Evolutionary conservation across 2,888 invertebrate genomes (phyloP).

Genomic region (Eurytoma adleriae): DNA sequence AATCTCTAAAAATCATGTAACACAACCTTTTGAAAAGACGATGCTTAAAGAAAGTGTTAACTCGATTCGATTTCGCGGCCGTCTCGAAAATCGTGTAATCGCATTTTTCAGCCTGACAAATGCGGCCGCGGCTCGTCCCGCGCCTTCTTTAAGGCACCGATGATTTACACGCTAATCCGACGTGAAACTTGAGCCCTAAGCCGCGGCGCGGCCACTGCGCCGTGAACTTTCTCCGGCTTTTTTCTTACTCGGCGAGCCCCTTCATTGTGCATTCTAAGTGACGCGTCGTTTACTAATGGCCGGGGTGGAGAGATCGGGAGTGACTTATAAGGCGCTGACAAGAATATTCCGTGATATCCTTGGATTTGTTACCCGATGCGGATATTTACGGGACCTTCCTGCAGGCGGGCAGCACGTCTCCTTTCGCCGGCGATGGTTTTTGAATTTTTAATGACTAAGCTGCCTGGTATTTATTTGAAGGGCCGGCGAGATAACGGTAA

Average conservation of each 20-base stretch:
- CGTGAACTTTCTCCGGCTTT: constrained; percentile 60
- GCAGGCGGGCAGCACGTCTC: neutral
- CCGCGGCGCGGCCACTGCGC: constrained; percentile 16
- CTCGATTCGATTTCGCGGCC: neutral
- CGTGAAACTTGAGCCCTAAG: constrained; percentile 54
- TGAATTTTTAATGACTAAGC: neutral
- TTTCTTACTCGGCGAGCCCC: neutral
- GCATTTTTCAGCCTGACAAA: constrained; percentile 20
- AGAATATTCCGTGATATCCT: constrained; percentile 2
- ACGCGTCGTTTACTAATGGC: constrained; percentile 37
- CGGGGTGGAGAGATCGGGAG: neutral
- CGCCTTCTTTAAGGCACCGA: constrained; percentile 8
- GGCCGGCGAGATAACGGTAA: no score
- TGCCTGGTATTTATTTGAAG: neutral
- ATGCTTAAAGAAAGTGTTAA: no score
- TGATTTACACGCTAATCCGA: constrained; percentile 62
- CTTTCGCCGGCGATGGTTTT: neutral
- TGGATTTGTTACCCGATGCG: neutral
- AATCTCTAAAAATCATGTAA: no score
- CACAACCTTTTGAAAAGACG: no score
- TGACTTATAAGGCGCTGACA: constrained; percentile 27
- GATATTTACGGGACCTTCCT: neutral
- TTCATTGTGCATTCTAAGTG: constrained; percentile 41
- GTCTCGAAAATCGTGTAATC: constrained; percentile 9
- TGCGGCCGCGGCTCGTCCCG: constrained; percentile 1